These are phyloP conservation scores for Capricornis sumatraensis DNA, from an alignment of 2,113 vertebrate species.

Conservation along the genomic window DNA sequence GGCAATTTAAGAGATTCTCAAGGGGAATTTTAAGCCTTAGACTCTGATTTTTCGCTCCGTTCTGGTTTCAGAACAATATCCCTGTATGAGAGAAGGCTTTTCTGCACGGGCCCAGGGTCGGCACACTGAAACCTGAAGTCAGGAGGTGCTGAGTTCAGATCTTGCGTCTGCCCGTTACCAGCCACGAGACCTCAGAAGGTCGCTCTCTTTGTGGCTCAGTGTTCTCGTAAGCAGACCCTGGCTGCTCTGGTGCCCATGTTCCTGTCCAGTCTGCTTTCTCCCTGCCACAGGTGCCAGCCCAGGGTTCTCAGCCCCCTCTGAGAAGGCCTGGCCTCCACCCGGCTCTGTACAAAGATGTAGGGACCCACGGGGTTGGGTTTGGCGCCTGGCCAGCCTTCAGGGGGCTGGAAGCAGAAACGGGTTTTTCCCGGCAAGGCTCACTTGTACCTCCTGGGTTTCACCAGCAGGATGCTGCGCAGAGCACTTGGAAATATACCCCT, in stretches of 20 bases:
- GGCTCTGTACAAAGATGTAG: not conserved
- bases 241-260: no score
- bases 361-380: not conserved
- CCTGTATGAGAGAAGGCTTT: not conserved
- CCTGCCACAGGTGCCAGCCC: not conserved
- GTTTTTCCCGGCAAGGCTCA: not conserved
- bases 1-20: not conserved
- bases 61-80: not conserved
- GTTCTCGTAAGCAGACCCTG: not conserved
- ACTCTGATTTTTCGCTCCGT: not conserved
- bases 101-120: rapidly evolving
- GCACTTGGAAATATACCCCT: not conserved
- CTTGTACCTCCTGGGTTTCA: not conserved
- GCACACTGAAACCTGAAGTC: not conserved
- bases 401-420: not conserved
- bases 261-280: not conserved
- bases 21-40: not conserved
- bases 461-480: not conserved
- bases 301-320: not conserved
- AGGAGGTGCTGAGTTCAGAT: not conserved
- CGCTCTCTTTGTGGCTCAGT: not conserved
- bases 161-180: not conserved
- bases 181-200: not conserved
- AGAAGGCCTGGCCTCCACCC: not conserved
- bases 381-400: not conserved